phyloP scores from a whole-genome alignment of 1,140 invertebrate genomes.

The Papilio aristodemus region DNA sequence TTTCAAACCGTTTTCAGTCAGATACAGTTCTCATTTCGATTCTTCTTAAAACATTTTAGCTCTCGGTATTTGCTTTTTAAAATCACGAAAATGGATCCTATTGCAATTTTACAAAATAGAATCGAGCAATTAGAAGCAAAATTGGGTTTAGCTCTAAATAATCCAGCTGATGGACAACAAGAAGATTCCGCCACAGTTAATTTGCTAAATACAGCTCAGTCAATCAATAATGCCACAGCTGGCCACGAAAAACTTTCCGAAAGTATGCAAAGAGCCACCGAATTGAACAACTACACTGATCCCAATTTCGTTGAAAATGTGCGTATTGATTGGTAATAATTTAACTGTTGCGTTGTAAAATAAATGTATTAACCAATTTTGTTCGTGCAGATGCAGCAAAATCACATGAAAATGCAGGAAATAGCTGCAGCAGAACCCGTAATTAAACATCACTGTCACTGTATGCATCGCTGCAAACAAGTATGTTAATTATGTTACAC shows the following conservation, averaged over 20 bases:
- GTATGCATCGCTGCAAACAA: conserved; percentile 76
- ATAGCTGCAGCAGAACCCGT: conserved; percentile 68
- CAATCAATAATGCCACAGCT: conserved; percentile 70
- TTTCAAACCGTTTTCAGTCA: conserved; percentile 2
- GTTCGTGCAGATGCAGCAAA: conserved; percentile 66
- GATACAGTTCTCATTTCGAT: neutral
- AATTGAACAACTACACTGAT: conserved; percentile 78
- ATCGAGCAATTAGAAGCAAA: conserved; percentile 78
- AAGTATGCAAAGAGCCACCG: conserved; percentile 66
- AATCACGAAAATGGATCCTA: conserved; percentile 68
- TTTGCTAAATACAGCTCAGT: conserved; percentile 67
- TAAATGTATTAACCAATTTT: neutral
- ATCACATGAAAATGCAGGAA: conserved; percentile 68
- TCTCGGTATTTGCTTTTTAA: conserved; percentile 29
- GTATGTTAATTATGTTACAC: conserved; percentile 38
- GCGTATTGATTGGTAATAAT: conserved; percentile 37
- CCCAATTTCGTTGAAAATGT: conserved; percentile 75
- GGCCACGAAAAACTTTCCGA: conserved; percentile 71
- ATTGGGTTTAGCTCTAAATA: conserved; percentile 61
- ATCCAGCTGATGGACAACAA: conserved; percentile 57
- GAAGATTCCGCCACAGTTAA: conserved; percentile 70
- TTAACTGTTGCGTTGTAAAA: conserved; percentile 15
- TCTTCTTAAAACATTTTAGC: conserved; percentile 15
- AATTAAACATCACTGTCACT: conserved; percentile 72
- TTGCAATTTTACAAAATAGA: conserved; percentile 73